Base-by-base conservation (phyloP, 1,140 invertebrate genomes). In the Drosophila sucinea region DNA sequence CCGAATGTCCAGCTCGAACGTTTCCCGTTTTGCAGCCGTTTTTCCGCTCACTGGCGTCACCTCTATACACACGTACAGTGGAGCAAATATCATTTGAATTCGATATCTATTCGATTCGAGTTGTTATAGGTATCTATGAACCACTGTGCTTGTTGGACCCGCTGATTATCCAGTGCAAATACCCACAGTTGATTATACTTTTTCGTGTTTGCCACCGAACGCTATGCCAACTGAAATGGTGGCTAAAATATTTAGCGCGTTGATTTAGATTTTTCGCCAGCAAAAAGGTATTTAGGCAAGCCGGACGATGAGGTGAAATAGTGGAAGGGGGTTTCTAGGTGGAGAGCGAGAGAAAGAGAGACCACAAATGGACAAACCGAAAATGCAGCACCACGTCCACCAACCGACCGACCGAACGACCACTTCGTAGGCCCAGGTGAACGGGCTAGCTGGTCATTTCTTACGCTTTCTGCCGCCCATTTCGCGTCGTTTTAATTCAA, bases 91-190 rank as follows among this genome's bases (percentile, higher is more conserved):
- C n/a, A 32, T 10, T 30, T 38, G 2, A 38, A 38, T 38, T 10
- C 10, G 2, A 38, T 2, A 35, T 1, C 7, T 35, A 7, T 33
- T 7, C 6, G 10, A 29, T 27, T 29, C 17, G 1, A 30, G 27
- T 29, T 57, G 10, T 5, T 32, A 1, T 25, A 4, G n/a, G 0
- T 35, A 57, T 54, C 29, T 10, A 30, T 1, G 4, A 5, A 25
- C 55, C 72, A 76, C 73, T 76, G 73, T 76, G 2, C 6, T 33
- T n/a, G 44, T 3, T 8, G 17, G 51, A 56, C 69, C 68, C 70
- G 61, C 84, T 89, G 84, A 89, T 89, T 89, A 89, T 89, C 84
- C 84, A 84, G 68, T 89, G 84, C 84, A 89, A 89, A 89, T 89
- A 84, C 80, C 77, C 80, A 79, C 66, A 89, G 84, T 89, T 89